Conservation (phyloP, 2,797 vertebrate genomes). For the Pristis pectinata region DNA sequence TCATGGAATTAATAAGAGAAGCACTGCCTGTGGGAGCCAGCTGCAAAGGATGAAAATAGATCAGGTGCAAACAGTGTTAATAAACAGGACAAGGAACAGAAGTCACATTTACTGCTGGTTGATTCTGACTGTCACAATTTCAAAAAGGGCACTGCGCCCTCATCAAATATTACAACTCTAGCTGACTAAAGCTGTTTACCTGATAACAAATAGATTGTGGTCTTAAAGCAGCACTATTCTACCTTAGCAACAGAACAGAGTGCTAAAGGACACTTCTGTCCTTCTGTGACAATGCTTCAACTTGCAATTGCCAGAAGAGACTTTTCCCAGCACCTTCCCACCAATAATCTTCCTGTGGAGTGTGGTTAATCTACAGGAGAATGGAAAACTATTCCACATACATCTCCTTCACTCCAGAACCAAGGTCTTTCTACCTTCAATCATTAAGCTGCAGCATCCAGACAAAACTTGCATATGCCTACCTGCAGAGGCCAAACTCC, state of each 20-base stretch:
- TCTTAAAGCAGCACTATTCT: neutral
- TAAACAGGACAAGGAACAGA: neutral
- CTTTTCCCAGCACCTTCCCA: too few relatives aligned
- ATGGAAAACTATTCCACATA: too few relatives aligned
- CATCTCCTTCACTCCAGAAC: too few relatives aligned
- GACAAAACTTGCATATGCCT: too few relatives aligned
- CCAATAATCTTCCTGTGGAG: too few relatives aligned
- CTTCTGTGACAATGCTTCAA: neutral
- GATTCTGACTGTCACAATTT: neutral
- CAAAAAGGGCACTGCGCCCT: neutral
- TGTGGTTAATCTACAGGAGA: too few relatives aligned
- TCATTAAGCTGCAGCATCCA: too few relatives aligned
- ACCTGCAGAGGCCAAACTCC: too few relatives aligned
- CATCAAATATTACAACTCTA: neutral
- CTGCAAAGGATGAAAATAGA: conserved; percentile 51
- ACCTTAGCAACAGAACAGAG: neutral
- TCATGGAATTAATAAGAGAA: conserved; percentile 87
- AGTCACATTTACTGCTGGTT: neutral
- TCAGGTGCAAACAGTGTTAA: neutral
- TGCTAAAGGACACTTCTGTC: too few relatives aligned
- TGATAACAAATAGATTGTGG: neutral
- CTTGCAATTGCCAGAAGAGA: too few relatives aligned
- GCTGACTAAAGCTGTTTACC: neutral
- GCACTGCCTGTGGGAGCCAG: conserved; percentile 78
- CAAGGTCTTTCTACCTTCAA: too few relatives aligned